Evolutionary conservation across 2,797 vertebrate species (phyloP).

Genomic region (Chromobotia macracanthus): DNA sequence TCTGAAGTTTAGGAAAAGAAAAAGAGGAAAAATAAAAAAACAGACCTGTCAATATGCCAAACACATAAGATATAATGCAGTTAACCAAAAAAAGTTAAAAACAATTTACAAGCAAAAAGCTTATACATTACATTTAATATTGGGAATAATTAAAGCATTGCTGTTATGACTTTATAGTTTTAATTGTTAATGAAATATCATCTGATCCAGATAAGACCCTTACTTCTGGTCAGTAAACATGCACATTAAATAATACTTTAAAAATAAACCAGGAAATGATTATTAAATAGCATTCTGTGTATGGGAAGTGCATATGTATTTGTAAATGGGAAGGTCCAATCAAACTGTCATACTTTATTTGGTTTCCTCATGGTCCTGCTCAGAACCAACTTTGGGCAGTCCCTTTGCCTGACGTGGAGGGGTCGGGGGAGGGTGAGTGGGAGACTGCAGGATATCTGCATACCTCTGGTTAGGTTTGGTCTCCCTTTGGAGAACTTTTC

Average conservation of each 20-base stretch:
- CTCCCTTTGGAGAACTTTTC: constrained; percentile 81
- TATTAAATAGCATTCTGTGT: not conserved
- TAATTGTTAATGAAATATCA: not conserved
- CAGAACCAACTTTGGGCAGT: constrained; percentile 44
- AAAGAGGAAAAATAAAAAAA: not conserved
- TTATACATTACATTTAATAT: constrained; percentile 7
- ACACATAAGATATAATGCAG: constrained; percentile 17
- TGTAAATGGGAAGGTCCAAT: constrained; percentile 56
- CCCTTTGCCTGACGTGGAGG: constrained; percentile 78
- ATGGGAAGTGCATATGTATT: not conserved
- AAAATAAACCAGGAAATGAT: not conserved
- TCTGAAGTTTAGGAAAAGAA: constrained; percentile 2
- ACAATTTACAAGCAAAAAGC: not conserved
- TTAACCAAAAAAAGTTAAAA: constrained; percentile 18
- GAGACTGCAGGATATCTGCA: constrained; percentile 83
- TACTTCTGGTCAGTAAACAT: not conserved
- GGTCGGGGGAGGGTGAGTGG: constrained; percentile 81
- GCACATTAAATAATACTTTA: not conserved
- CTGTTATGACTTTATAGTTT: constrained; percentile 8
- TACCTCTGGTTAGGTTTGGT: constrained; percentile 78
- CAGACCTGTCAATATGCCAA: not conserved
- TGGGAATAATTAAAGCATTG: not conserved
- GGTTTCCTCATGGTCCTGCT: constrained; percentile 44
- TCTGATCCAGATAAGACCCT: not conserved
- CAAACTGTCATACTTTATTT: constrained; percentile 53